Conservation (phyloP, 23 tunicate species). For the Pegea sp. region DNA sequence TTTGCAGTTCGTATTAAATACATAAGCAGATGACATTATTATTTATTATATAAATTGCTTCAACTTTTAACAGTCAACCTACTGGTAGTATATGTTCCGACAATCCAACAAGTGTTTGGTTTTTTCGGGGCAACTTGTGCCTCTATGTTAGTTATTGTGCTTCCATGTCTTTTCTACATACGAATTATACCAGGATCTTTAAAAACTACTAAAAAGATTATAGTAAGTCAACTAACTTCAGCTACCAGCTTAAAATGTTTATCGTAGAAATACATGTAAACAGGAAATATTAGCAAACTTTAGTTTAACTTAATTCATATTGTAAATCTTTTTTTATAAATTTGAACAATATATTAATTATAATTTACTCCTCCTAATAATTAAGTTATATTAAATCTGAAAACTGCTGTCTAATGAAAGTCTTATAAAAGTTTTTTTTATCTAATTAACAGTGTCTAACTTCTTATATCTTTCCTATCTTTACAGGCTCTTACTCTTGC, state of each 20-base stretch:
- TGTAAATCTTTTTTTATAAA: too few species aligned
- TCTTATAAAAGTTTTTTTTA: too few species aligned
- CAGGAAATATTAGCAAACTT: too few species aligned
- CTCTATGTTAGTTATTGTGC: slow-evolving; percentile 85
- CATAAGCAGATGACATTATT: neutral
- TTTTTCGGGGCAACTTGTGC: slow-evolving; percentile 94
- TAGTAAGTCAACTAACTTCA: slow-evolving; percentile 12
- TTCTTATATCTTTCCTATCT: too few species aligned
- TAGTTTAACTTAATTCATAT: too few species aligned
- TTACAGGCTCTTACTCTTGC: slow-evolving; percentile 35
- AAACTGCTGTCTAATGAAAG: too few species aligned
- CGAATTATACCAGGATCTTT: slow-evolving; percentile 34
- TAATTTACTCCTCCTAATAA: too few species aligned
- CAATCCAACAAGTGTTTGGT: slow-evolving; percentile 79
- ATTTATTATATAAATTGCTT: neutral
- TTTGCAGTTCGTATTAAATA: neutral
- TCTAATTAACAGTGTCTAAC: too few species aligned
- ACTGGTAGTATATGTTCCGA: slow-evolving; percentile 78
- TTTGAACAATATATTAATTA: too few species aligned
- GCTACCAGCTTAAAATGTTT: neutral
- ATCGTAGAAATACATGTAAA: neutral
- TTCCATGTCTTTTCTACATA: slow-evolving; percentile 78
- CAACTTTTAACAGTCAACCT: slow-evolving; percentile 35
- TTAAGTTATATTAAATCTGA: too few species aligned
- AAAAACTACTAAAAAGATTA: slow-evolving; percentile 24